A percentile compares a stretch with the other conserved stretches of the same genome.
Conservation (phyloP, 2,113 vertebrate species). For the Mesitornis unicolor region DNA sequence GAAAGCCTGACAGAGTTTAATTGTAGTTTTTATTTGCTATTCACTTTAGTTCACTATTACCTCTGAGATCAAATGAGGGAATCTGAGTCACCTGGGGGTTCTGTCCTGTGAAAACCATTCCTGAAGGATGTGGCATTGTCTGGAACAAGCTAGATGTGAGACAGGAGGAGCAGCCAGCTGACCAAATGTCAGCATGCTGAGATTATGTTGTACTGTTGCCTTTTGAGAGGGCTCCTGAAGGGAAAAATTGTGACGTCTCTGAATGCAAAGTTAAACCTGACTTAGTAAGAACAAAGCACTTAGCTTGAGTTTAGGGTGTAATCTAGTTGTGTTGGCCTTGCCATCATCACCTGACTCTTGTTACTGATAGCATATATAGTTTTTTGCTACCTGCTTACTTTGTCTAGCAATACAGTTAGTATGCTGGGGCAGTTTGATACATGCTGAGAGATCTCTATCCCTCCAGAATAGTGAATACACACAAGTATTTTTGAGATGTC, state of each 20-base stretch:
- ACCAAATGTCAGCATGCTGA: neutral
- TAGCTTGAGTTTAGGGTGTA: neutral
- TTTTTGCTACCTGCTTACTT: neutral
- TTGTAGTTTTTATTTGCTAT: neutral
- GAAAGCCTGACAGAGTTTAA: neutral
- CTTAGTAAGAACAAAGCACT: neutral
- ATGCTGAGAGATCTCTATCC: fast-evolving
- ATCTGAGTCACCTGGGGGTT: neutral
- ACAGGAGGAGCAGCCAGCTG: neutral
- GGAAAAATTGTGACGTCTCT: neutral
- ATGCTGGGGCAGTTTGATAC: neutral
- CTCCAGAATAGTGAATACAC: neutral
- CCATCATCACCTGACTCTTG: neutral
- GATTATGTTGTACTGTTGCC: neutral
- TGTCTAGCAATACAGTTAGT: neutral
- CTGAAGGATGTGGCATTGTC: neutral
- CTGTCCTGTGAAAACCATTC: neutral
- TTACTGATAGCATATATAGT: neutral
- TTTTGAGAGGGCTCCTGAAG: neutral
- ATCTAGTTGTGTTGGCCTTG: neutral
- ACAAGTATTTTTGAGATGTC: neutral
- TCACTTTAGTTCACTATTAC: neutral
- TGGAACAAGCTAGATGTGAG: neutral
- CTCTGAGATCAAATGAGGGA: neutral
- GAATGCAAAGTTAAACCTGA: neutral